Percentiles rank a stretch among this genome's conserved stretches.
phyloP scores from a whole-genome alignment of 2,888 invertebrate genomes.

The Tetheella fluctuosa region DNA sequence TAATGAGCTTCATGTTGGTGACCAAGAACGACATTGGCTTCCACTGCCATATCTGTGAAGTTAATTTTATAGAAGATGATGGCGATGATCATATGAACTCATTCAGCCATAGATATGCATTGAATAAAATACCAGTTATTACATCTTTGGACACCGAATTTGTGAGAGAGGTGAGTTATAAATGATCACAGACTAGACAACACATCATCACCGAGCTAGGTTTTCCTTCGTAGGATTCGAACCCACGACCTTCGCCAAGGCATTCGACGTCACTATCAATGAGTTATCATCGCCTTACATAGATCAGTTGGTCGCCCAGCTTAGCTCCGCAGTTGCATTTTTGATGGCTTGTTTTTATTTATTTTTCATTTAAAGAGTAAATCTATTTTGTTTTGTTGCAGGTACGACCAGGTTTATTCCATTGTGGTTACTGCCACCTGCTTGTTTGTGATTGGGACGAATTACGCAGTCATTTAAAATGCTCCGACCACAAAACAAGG shows the following conservation, averaged over 20 bases:
- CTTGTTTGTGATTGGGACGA: constrained; percentile 31
- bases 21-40: constrained; percentile 15
- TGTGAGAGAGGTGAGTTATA: constrained; percentile 33
- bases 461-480: neutral
- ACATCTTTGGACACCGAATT: constrained; percentile 26
- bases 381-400: constrained; percentile 22
- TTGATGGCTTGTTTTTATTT: too few relatives aligned
- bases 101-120: constrained; percentile 18
- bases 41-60: constrained; percentile 42
- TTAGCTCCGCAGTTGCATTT: too few relatives aligned
- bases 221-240: too few relatives aligned
- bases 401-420: constrained; percentile 45
- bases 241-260: too few relatives aligned
- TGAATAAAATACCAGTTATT: constrained; percentile 23
- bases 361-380: too few relatives aligned
- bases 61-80: constrained; percentile 12
- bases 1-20: constrained; percentile 33
- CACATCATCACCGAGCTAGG: too few relatives aligned
- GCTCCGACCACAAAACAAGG: neutral
- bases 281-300: too few relatives aligned
- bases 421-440: constrained; percentile 57
- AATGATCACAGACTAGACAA: neutral
- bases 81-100: constrained; percentile 16
- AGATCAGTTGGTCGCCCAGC: too few relatives aligned
- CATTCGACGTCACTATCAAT: too few relatives aligned